phyloP scores from a whole-genome alignment of 2,113 vertebrate species.

The Terrapene triunguis region DNA sequence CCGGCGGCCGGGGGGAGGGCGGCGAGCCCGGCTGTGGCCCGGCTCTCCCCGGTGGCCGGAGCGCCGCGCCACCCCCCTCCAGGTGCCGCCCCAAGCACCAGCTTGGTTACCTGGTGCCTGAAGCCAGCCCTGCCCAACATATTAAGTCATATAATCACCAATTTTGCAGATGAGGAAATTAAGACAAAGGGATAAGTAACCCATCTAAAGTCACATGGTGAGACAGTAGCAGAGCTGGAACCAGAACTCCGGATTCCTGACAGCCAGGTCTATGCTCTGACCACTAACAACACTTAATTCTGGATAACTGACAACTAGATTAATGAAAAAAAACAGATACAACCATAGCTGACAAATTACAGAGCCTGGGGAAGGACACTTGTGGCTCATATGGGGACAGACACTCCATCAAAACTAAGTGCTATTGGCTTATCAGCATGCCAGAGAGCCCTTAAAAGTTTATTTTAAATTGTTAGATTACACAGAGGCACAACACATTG shows the following conservation, averaged over 20 bases:
- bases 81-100: too few species aligned
- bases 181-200: not conserved
- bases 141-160: not conserved
- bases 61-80: too few species aligned
- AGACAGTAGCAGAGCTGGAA: not conserved
- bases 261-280: not conserved
- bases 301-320: not conserved
- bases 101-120: too few species aligned
- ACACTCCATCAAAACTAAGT: not conserved
- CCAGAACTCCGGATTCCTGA: not conserved
- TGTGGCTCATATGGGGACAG: not conserved
- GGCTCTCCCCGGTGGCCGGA: too few species aligned
- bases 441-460: accelerated
- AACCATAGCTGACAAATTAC: not conserved
- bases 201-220: not conserved
- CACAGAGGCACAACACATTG: not conserved
- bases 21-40: too few species aligned
- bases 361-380: not conserved
- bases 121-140: too few species aligned
- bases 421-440: not conserved
- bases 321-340: accelerated
- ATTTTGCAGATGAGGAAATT: not conserved
- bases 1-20: too few species aligned
- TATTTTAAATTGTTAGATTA: not conserved
- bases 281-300: not conserved